Evolutionary conservation across 2,888 invertebrate genomes (phyloP).

Genomic region (Allacma fusca): DNA sequence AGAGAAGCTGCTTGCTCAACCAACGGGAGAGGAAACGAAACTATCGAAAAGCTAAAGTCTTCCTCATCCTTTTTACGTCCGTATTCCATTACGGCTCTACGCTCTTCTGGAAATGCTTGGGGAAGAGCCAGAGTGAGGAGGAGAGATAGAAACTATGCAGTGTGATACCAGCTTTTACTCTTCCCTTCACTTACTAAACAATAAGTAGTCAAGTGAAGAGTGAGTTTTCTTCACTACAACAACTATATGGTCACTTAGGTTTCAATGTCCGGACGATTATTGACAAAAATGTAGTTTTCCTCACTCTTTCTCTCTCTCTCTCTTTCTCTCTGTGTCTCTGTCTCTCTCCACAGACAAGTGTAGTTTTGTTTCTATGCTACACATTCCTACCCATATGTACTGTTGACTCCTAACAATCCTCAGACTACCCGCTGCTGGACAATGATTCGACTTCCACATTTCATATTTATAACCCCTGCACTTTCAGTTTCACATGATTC

Average conservation of each 20-base stretch:
- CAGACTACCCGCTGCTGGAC: neutral
- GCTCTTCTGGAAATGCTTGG: neutral
- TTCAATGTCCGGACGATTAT: slow-evolving; percentile 45
- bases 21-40: slow-evolving; percentile 21
- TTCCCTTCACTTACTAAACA: neutral
- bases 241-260: slow-evolving; percentile 45
- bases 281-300: slow-evolving; percentile 30
- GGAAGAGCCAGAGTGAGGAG: neutral
- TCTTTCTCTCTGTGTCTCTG: neutral
- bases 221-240: neutral
- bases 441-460: neutral
- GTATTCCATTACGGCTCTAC: slow-evolving; percentile 29
- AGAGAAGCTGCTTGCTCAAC: neutral
- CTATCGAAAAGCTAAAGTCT: slow-evolving; percentile 13
- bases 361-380: no score
- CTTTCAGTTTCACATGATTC: neutral
- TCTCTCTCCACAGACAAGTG: neutral
- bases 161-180: neutral
- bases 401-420: no score
- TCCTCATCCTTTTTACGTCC: slow-evolving; percentile 27
- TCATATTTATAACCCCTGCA: slow-evolving; percentile 7
- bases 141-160: no score
- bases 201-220: neutral
- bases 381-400: no score
- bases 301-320: neutral